These are phyloP conservation scores for Hydropsyche betteni DNA, from an alignment of 2,888 invertebrate genomes.

Conservation along the genomic window DNA sequence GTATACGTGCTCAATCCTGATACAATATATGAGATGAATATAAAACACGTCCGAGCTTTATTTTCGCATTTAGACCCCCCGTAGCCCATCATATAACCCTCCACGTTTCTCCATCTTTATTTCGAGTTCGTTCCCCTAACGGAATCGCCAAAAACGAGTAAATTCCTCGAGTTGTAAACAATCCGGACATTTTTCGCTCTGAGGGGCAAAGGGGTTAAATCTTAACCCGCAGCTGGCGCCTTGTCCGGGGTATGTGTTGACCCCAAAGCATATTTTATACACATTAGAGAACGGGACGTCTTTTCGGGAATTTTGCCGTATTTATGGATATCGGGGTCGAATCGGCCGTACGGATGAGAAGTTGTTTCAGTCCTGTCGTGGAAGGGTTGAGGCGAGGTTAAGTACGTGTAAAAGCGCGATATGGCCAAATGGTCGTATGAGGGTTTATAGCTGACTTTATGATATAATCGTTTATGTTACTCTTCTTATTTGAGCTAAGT, in stretches of 20 bases:
- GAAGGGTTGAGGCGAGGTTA: neutral
- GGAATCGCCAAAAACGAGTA: slow-evolving; percentile 34
- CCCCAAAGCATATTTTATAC: neutral
- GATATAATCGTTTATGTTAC: slow-evolving; percentile 1
- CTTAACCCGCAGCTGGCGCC: slow-evolving; percentile 6
- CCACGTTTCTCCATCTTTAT: neutral
- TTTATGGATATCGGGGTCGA: neutral
- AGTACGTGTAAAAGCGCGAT: slow-evolving; percentile 26
- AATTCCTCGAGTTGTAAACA: slow-evolving; percentile 34
- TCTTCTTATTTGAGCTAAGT: neutral
- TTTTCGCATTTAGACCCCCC: slow-evolving; percentile 15
- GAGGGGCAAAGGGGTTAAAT: too few species aligned
- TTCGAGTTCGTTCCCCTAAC: neutral
- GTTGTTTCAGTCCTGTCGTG: neutral
- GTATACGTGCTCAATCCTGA: too few species aligned
- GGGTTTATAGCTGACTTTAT: slow-evolving; percentile 22
- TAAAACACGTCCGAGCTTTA: slow-evolving; percentile 32
- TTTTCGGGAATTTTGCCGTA: neutral
- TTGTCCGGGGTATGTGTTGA: neutral
- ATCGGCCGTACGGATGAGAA: neutral
- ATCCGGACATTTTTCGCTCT: slow-evolving; percentile 28
- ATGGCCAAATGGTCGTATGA: neutral
- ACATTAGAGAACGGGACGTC: neutral
- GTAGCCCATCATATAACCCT: neutral
- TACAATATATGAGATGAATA: slow-evolving; percentile 16